Evolutionary conservation across 2,797 vertebrate genomes (phyloP).

Genomic region (Tragelaphus eurycerus): DNA sequence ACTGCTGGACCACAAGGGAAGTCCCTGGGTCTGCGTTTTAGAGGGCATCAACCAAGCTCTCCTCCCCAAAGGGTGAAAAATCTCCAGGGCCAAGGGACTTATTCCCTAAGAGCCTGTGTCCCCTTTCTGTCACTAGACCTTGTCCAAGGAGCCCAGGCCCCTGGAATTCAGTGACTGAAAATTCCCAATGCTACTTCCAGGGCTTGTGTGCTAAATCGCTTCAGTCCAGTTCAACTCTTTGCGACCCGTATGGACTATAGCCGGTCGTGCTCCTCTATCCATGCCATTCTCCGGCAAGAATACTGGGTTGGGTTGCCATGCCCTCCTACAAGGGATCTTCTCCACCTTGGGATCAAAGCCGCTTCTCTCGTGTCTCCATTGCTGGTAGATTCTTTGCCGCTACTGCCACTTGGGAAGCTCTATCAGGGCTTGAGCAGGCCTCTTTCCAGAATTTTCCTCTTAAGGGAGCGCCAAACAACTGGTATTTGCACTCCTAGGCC

Average conservation of each 20-base stretch:
- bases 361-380: not conserved
- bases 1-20: not conserved
- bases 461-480: not conserved
- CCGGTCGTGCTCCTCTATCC: not conserved
- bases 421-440: not conserved
- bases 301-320: not conserved
- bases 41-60: not conserved
- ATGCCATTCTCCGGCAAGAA: not conserved
- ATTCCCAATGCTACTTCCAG: not conserved
- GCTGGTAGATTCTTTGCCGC: not conserved
- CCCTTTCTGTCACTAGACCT: not conserved
- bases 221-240: not conserved
- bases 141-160: not conserved
- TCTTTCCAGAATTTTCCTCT: not conserved
- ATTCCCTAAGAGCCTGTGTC: not conserved
- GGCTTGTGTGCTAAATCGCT: not conserved
- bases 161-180: not conserved
- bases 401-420: not conserved
- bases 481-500: not conserved
- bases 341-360: not conserved
- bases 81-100: not conserved
- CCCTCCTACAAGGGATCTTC: not conserved
- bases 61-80: not conserved
- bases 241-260: not conserved
- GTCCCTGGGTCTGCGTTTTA: not conserved